Evolutionary conservation across 2,888 invertebrate species (phyloP).

Genomic region (Melanophora roralis): DNA sequence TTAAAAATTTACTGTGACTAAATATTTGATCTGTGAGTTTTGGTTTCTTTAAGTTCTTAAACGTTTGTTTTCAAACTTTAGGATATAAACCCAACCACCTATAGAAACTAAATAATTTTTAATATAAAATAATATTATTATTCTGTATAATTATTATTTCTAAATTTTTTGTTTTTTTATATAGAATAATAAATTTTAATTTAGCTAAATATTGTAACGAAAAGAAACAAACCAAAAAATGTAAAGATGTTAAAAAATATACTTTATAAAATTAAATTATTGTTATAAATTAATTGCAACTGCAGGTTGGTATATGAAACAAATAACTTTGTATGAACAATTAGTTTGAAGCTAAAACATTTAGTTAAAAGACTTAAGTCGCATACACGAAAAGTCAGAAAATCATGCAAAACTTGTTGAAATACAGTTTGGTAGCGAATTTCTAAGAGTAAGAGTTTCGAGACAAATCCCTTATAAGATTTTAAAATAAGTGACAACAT

Average conservation of each 20-base stretch:
- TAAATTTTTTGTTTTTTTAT: slow-evolving; percentile 7
- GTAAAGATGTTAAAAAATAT: slow-evolving; percentile 48
- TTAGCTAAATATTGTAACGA: slow-evolving; percentile 36
- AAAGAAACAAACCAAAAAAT: slow-evolving; percentile 7
- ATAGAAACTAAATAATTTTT: slow-evolving; percentile 23
- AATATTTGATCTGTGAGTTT: neutral
- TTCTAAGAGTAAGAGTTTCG: too few relatives aligned
- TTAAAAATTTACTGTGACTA: neutral
- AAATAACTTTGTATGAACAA: neutral
- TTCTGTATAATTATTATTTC: slow-evolving; percentile 20
- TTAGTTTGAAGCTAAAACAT: too few relatives aligned
- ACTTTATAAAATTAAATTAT: slow-evolving; percentile 9
- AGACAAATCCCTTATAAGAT: neutral
- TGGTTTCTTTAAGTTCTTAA: slow-evolving; percentile 8
- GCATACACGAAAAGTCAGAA: neutral
- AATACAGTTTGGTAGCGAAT: neutral
- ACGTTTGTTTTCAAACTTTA: too few relatives aligned
- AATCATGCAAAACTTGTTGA: neutral
- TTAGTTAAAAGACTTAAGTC: neutral
- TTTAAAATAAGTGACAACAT: too few relatives aligned
- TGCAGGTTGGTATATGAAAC: neutral
- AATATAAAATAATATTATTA: slow-evolving; percentile 45
- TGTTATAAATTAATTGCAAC: neutral
- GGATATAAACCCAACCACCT: too few relatives aligned
- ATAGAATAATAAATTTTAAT: slow-evolving; percentile 19